Percentiles rank a stretch among this genome's conserved stretches.
Evolutionary conservation across 2,113 vertebrate species (phyloP).

Genomic region (Lanius collurio): DNA sequence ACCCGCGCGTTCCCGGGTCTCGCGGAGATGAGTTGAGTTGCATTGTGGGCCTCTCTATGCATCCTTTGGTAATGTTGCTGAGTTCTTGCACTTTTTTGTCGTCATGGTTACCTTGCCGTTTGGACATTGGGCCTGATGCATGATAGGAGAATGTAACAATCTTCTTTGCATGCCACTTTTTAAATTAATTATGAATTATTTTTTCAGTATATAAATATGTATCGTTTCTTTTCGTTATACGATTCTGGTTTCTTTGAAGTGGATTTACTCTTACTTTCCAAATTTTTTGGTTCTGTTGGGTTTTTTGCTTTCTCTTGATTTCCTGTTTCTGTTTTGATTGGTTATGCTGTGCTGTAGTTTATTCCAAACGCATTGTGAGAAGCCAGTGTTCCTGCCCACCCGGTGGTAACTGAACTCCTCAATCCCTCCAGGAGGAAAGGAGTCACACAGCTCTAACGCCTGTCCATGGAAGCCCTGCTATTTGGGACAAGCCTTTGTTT

Average conservation of each 20-base stretch:
- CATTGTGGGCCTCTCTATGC: conserved; percentile 97
- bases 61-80: conserved; percentile 98
- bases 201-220: conserved; percentile 25
- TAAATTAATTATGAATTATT: conserved; percentile 40
- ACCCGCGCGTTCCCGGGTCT: conserved; percentile 86
- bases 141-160: conserved; percentile 95
- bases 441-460: conserved; percentile 74
- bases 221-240: not conserved
- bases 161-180: conserved; percentile 90
- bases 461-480: conserved; percentile 53
- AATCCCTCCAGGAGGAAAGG: conserved; percentile 49
- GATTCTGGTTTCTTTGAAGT: not conserved
- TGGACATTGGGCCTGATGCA: conserved; percentile 90
- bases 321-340: conserved; percentile 66
- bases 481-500: conserved; percentile 28
- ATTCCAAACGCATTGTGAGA: conserved; percentile 75
- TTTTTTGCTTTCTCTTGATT: conserved; percentile 70
- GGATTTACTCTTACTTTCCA: conserved; percentile 44
- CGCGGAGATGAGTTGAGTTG: conserved; percentile 84
- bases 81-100: conserved; percentile 90
- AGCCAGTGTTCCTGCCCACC: conserved; percentile 84
- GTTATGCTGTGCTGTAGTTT: conserved; percentile 74
- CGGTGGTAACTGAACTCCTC: conserved; percentile 51
- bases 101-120: conserved; percentile 91
- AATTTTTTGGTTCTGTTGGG: conserved; percentile 57